Percentiles rank a stretch among this genome's conserved stretches.
phyloP scores from a whole-genome alignment of 2,888 invertebrate species.

The Maniola hyperantus region DNA sequence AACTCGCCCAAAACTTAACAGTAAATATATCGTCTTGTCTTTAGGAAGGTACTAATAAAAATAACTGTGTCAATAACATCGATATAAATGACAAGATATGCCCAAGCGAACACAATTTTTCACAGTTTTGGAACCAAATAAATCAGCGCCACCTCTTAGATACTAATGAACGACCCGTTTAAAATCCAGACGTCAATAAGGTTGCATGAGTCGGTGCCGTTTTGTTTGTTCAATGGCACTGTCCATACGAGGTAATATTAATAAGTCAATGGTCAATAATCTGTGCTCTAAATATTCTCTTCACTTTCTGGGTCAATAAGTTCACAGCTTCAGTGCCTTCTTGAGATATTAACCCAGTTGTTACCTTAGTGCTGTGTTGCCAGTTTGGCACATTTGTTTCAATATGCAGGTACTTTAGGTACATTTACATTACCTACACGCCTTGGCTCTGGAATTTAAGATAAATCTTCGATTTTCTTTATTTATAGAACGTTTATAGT shows the following conservation, averaged over 20 bases:
- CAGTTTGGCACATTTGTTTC: constrained; percentile 5
- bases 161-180: too few species aligned
- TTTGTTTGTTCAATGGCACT: too few species aligned
- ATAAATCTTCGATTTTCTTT: background rate
- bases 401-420: background rate
- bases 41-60: constrained; percentile 16
- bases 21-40: constrained; percentile 6
- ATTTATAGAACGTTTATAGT: too few species aligned
- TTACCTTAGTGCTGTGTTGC: constrained; percentile 23
- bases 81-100: too few species aligned
- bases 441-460: background rate
- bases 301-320: constrained; percentile 62
- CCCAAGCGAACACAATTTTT: too few species aligned
- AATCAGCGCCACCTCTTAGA: too few species aligned
- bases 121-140: too few species aligned
- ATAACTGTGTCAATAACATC: constrained; percentile 42
- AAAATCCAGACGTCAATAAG: too few species aligned
- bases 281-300: constrained; percentile 52
- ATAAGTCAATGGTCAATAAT: too few species aligned
- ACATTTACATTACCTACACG: background rate
- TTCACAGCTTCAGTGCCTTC: constrained; percentile 46
- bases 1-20: too few species aligned
- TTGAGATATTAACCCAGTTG: constrained; percentile 39
- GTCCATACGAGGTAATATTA: too few species aligned
- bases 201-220: too few species aligned